phyloP scores from a whole-genome alignment of 64 coral and sea anemone genomes.

The Pocillopora verrucosa region DNA sequence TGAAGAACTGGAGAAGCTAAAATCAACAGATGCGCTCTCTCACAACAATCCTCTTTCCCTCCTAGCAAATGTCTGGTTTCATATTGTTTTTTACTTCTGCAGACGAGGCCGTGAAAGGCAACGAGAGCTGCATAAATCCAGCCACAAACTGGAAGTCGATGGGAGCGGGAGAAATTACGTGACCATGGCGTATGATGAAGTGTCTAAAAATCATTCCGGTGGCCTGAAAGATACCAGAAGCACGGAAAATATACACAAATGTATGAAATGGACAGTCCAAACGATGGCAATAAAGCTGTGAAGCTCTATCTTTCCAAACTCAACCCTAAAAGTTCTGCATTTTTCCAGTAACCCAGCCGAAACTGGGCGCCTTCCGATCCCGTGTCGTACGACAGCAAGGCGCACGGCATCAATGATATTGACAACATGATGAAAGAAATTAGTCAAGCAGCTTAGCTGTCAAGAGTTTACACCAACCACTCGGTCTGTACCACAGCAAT shows the following conservation, averaged over 20 bases:
- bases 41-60: background rate
- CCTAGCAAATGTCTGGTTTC: background rate
- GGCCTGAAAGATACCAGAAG: constrained; percentile 32
- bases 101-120: constrained; percentile 17
- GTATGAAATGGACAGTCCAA: background rate
- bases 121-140: background rate
- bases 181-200: no score
- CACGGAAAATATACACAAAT: no score
- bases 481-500: no score
- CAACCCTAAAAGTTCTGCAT: constrained; percentile 25
- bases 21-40: no score
- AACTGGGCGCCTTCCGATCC: constrained; percentile 17
- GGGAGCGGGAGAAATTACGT: no score
- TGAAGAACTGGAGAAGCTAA: background rate
- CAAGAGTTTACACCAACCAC: no score
- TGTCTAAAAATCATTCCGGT: background rate
- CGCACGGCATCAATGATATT: constrained; percentile 27
- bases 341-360: constrained; percentile 29
- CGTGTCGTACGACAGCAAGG: constrained; percentile 39
- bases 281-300: no score
- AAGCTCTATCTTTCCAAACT: background rate
- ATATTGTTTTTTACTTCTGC: constrained; percentile 34
- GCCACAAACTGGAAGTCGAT: constrained; percentile 11
- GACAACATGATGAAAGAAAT: background rate
- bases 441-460: no score